Base-by-base conservation (phyloP, 30 jellyfish, hydroid and myxozoan species). In the Cassiopea andromeda region DNA sequence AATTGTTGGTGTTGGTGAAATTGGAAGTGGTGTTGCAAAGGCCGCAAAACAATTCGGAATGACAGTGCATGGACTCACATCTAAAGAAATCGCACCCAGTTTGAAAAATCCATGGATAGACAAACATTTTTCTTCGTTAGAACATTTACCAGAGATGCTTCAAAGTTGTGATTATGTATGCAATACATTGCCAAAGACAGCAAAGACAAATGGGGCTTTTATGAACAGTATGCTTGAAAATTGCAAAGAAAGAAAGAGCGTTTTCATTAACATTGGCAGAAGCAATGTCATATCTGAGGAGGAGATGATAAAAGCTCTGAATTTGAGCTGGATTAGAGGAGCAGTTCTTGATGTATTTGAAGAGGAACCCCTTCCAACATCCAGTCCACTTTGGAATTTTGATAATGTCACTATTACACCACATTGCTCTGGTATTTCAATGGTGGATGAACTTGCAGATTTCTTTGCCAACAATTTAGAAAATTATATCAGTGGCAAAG, bases 341-440 rank as follows among this genome's bases (percentile, higher is more conserved):
- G 98, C 98, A 10, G 66, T 94, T 46, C 85, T 94, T 44, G 98
- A 94, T 85, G 98, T 94, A 46, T 94, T 94, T 87, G 86, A 81
- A 27, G 76, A 69, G 60, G 98, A 94, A 68, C 98, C 98, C 7
- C 88, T 94, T 81, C 94, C 97, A 60, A 49, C 1, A 50, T 70
- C 90, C 4, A 94, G 92, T 69, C 77, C 69, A 58, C 90, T 94
- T 44, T 94, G 98, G 98, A 64, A 72, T 9, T 38, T 69, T 14
- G 85, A 82, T 7, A 73, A 82, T 69, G 98, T 94, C 9, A 43
- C 60, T 12, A 80, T 94, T 8, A 90, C 98, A 8, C 98, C 98
- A 1, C 98, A 95, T 60, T 61, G 90, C 72, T 82, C 99, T 1
- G 98, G 98, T 6, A 7, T 73, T 1, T 49, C 98, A 2, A 46